Evolutionary conservation across 2,797 vertebrate species (phyloP), one percentile per base, ranked within the genome.

Genomic region (Botia kubotai): DNA sequence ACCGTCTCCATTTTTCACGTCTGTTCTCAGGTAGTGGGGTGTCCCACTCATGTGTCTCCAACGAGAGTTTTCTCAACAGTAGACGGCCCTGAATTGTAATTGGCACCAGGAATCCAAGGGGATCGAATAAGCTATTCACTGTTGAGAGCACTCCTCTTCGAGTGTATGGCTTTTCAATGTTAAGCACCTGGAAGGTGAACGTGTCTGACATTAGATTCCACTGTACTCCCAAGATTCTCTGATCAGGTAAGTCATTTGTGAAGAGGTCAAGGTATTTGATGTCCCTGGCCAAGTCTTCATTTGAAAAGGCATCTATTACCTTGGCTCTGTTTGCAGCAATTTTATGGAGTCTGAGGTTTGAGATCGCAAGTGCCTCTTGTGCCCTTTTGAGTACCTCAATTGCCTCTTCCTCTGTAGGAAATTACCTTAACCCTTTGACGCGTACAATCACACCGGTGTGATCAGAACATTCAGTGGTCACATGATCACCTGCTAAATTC

Each of bases 71-170:
- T 43, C 57, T 72, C 75, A 89, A 62, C 3, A 65, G 75, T 2
- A 68, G 19, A 4, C 43, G 0, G 1, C 57, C 77, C 4, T 65
- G 48, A 11, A 72, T 63, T 4, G 14, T 55, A 0, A 79, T 36
- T 1, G 29, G 77, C 0, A 57, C 43, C 4, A 68, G 13, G 26
- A 78, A 70, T 3, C 76, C 76, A 0, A 71, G 55, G 6, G 67
- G 76, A 36, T 78, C 76, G 23, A 70, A 78, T 0, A 78, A 3
- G 21, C 80, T 70, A 29, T 84, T 14, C 6, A 60, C 85, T 87
- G 83, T 89, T 89, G 91, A 79, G 0, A 79, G 69, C 13, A 80
- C 78, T 17, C 69, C 69, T 11, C 55, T 43, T 5, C 12, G 8
- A 5, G 60, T 55, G n/a, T 80, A 73, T 6, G 70, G 68, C 14